Evolutionary conservation across 1,140 invertebrate genomes (phyloP), one percentile per base, ranked within the genome.

Genomic region (Zaprionus ghesquierei): DNA sequence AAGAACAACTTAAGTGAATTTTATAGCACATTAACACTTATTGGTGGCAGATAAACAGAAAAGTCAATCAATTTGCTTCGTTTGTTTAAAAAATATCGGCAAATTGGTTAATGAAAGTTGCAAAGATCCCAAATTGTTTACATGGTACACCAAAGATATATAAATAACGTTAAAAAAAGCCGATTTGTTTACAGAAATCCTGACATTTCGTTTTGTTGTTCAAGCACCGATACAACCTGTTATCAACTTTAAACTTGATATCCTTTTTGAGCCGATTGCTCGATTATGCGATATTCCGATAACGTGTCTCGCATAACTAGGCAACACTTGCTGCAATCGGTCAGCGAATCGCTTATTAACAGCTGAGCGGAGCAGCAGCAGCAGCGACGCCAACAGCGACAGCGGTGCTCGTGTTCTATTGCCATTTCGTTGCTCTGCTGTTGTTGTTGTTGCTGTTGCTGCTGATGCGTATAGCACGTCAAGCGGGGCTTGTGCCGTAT

Each of bases 401-500:
- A 10, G 41, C 15, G 41, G 12, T 18, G 44, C 55, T 61, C 18
- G 27, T 33, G 80, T 82, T 70, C 55, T 70, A 78, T 49, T 79
- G 44, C 68, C 80, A 23, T 10, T 58, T 22, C 63, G 76, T 84
- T 79, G 63, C 75, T 44, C 25, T 44, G 64, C 29, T 59, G 29
- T 10, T 23, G 56, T 5, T 62, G 20, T 20, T 27, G 33, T 18
- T 75, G 25, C 10, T 59, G 25, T n/a, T 65, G 49, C 38, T 33
- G 44, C 50, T 41, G 61, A 50, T 71, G 69, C 69, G 62, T 71
- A 64, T 33, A 27, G 23, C 44, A 15, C 41, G 35, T 53, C 33
- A 44, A 18, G 27, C 69, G 53, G 38, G 54, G 62, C 62, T 58
- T 44, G 25, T 49, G 54, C 55, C 61, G 80, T 87, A 87, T 87